These are phyloP conservation scores for Lasiurus borealis DNA, from an alignment of 2,113 vertebrate genomes.

Conservation along the genomic window DNA sequence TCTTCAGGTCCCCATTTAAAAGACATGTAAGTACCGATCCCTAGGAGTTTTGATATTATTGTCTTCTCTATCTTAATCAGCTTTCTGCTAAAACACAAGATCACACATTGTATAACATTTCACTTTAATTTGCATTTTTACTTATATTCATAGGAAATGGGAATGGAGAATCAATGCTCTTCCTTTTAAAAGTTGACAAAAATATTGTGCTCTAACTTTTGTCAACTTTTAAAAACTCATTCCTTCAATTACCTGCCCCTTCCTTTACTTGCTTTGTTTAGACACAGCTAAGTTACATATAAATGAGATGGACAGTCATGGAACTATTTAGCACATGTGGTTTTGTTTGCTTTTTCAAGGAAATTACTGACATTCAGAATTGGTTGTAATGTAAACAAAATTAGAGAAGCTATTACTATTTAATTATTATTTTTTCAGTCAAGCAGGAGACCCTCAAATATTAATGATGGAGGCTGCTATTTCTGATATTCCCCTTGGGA, in stretches of 20 bases:
- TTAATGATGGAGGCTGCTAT: conserved; percentile 46
- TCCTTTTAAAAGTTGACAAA: conserved; percentile 8
- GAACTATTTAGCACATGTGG: conserved; percentile 35
- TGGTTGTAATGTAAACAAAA: conserved; percentile 19
- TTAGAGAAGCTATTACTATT: conserved; percentile 37
- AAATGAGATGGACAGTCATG: conserved; percentile 14
- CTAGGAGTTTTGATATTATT: background rate
- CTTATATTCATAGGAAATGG: background rate
- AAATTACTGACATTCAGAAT: conserved; percentile 58
- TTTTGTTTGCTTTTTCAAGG: conserved; percentile 48
- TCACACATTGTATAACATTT: background rate
- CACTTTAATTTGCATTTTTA: conserved; percentile 13
- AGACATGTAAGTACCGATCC: background rate
- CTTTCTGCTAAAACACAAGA: background rate
- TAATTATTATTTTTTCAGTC: conserved; percentile 51
- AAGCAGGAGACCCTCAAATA: conserved; percentile 7
- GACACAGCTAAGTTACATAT: conserved; percentile 39
- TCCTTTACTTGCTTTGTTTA: conserved; percentile 54
- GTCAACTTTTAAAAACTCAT: background rate
- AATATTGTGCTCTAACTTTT: background rate
- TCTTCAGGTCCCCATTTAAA: background rate
- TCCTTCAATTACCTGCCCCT: conserved; percentile 11
- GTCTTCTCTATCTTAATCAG: background rate
- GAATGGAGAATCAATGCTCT: background rate
- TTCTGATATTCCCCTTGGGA: conserved; percentile 1